These are phyloP conservation scores for Paramormyrops kingsleyae DNA, from an alignment of 2,113 vertebrate species.

Conservation along the genomic window DNA sequence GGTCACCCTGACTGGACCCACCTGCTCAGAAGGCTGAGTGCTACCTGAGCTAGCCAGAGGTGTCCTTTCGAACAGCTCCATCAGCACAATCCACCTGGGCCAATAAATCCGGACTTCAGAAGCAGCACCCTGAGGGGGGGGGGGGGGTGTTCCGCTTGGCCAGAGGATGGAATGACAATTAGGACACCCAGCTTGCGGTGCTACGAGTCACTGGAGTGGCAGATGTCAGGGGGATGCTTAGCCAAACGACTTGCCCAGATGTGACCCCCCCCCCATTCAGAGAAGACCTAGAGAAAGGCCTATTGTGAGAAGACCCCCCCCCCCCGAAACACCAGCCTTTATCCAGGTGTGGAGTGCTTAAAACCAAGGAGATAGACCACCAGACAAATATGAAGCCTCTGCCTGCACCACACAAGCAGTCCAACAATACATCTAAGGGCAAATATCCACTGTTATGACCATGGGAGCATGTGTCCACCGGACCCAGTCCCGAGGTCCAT, in stretches of 20 bases:
- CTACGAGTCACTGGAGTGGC: conserved; percentile 88
- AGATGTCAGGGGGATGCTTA: conserved; percentile 63
- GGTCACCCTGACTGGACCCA: neutral
- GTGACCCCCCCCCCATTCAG: conserved; percentile 41
- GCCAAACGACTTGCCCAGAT: conserved; percentile 90
- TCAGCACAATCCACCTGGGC: conserved; percentile 50
- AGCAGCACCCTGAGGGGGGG: conserved; percentile 43
- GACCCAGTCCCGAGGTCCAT: neutral
- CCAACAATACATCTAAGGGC: neutral
- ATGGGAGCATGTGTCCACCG: neutral
- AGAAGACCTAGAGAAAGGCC: neutral
- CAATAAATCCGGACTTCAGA: conserved; percentile 66
- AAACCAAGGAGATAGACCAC: neutral
- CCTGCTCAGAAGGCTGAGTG: neutral
- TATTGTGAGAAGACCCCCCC: neutral
- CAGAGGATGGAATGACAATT: conserved; percentile 75
- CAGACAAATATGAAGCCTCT: neutral
- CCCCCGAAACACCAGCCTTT: neutral
- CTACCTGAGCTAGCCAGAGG: conserved; percentile 34
- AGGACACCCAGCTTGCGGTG: conserved; percentile 76
- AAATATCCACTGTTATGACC: neutral
- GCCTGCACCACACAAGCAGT: neutral
- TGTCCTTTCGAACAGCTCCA: conserved; percentile 7
- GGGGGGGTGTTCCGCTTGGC: neutral
- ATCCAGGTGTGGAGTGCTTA: neutral